Conservation (phyloP, 92 coral and sea anemone species). For the Umimayanthus kanabou region DNA sequence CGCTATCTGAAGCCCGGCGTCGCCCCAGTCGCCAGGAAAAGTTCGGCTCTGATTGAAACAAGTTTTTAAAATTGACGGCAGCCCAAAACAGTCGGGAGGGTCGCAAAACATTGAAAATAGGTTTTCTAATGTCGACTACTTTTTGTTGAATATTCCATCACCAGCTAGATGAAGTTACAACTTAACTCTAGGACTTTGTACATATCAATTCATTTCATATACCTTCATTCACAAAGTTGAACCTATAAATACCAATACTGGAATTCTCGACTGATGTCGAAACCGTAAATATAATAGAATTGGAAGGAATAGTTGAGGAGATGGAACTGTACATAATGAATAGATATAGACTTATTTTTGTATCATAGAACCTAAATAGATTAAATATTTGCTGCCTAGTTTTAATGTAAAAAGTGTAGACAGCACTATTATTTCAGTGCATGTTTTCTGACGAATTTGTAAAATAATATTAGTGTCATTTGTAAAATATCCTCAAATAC, state of each 20-base stretch:
- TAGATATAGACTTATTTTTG: slow-evolving; percentile 19
- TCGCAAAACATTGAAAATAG: no score
- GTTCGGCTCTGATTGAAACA: no score
- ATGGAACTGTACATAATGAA: not conserved
- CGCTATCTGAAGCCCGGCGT: no score
- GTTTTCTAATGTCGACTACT: not conserved
- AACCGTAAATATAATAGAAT: not conserved
- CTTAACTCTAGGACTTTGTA: not conserved
- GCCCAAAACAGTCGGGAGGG: no score
- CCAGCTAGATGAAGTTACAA: not conserved
- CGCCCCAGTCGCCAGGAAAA: no score
- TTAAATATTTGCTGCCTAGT: not conserved
- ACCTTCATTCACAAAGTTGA: not conserved
- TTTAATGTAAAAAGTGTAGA: not conserved
- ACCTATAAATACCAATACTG: not conserved
- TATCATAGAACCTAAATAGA: not conserved
- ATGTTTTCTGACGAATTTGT: not conserved
- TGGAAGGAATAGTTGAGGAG: not conserved
- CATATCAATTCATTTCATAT: no score
- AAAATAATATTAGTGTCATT: not conserved
- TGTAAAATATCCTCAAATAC: not conserved
- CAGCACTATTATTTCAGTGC: not conserved
- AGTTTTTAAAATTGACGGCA: no score
- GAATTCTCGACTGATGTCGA: not conserved
- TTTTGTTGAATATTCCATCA: not conserved